phyloP scores from a whole-genome alignment of 2,888 invertebrate genomes.

The Orthosia gracilis region DNA sequence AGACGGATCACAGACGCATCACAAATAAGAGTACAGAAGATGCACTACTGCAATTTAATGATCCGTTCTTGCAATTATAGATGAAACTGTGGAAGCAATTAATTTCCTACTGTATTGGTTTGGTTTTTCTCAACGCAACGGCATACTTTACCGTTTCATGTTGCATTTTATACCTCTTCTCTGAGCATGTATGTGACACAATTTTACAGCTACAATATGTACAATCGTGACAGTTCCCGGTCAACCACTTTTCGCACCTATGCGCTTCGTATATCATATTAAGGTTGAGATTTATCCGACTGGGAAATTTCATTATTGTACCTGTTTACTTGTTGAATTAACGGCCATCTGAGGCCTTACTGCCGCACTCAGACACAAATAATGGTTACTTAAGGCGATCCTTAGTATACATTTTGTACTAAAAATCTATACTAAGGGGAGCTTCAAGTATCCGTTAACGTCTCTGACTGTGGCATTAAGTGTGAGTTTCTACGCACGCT shows the following conservation, averaged over 20 bases:
- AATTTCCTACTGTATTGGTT: slow-evolving; percentile 5
- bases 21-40: slow-evolving; percentile 38
- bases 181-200: slow-evolving; percentile 8
- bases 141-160: slow-evolving; percentile 18
- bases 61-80: not conserved
- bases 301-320: not conserved
- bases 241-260: not conserved
- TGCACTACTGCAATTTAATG: slow-evolving; percentile 23
- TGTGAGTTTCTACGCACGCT: too few species aligned
- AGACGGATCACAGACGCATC: slow-evolving; percentile 12
- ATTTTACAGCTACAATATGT: slow-evolving; percentile 7
- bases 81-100: slow-evolving; percentile 12
- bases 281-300: not conserved
- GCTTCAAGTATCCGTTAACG: too few species aligned
- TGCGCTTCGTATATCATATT: not conserved
- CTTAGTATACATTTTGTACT: too few species aligned
- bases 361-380: too few species aligned
- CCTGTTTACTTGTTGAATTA: slow-evolving; percentile 29
- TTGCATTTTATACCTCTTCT: not conserved
- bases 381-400: too few species aligned
- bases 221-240: not conserved
- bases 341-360: not conserved
- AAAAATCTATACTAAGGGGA: too few species aligned
- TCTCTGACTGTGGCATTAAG: too few species aligned
- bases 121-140: slow-evolving; percentile 27